Base-by-base conservation (phyloP, 1,140 invertebrate species). In the Octopus bimaculoides region DNA sequence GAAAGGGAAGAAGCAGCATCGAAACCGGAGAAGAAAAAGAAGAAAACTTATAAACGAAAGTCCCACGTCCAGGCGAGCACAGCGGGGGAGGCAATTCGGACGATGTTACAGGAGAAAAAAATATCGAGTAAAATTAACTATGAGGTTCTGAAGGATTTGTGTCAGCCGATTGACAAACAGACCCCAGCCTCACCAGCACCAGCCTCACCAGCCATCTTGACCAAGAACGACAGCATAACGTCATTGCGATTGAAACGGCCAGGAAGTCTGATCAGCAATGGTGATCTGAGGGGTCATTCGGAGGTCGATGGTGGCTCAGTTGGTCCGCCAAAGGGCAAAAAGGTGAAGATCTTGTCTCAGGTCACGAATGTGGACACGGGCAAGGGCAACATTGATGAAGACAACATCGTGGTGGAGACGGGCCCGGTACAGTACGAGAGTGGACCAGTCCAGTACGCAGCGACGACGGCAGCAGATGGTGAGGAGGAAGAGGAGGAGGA, bases 61-160 rank as follows among this genome's bases (percentile, higher is more conserved):
- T 75, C 92, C 77, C 54, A 82, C 78, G 56, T 83, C 90, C 89
- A 89, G 92, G 94, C 95, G 0, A 95, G 93, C 80, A 95, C 93
- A n/a, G 95, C 96, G 17, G 92, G 92, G 4, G 96, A 98, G 91
- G 97, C 96, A 0, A 96, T 98, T 54, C 95, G 97, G 86, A 97
- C 96, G 89, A 97, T 98, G 93, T 89, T 98, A 8, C 94, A 96
- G 84, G 96, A 98, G 85, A 98, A 97, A 89, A 96, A 96, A 87
- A 95, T 99, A 80, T 98, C 97, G 0, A 94, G 93, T 6, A 99
- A 99, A 92, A 98, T 99, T 55, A 98, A 99, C 90, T 99, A 99
- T 87, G 97, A 99, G 85, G 97, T 99, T 26, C 90, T 99, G 14
- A 96, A 96, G 86, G 95, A 93, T 86, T 90, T 97, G 8, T 90